Evolutionary conservation across 2,113 vertebrate genomes (phyloP).

Genomic region (Manacus vitellinus): DNA sequence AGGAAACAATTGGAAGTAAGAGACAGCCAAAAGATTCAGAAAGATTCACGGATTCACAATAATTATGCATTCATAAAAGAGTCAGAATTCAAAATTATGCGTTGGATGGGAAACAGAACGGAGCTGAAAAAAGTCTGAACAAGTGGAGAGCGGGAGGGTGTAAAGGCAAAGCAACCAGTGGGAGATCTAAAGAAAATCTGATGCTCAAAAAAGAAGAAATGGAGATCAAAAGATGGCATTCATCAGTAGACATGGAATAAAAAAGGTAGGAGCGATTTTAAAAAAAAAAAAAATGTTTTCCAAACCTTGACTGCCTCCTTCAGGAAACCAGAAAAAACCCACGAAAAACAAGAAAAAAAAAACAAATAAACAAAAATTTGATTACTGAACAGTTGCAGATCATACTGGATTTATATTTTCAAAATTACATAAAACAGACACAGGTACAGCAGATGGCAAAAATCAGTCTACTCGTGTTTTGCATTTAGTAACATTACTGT

Average conservation of each 20-base stretch:
- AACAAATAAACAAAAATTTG: conserved; percentile 49
- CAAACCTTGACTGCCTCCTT: conserved; percentile 97
- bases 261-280: conserved; percentile 33
- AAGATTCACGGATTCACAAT: not conserved
- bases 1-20: not conserved
- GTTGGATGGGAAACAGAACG: conserved; percentile 26
- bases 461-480: not conserved
- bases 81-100: conserved; percentile 32
- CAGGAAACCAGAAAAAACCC: conserved; percentile 74
- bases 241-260: conserved; percentile 48
- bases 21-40: conserved; percentile 40
- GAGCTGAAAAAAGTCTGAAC: conserved; percentile 49
- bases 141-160: conserved; percentile 38
- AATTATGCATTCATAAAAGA: conserved; percentile 10
- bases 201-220: conserved; percentile 37
- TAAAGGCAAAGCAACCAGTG: conserved; percentile 56
- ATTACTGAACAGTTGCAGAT: conserved; percentile 61
- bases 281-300: conserved; percentile 53
- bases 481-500: not conserved
- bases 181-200: conserved; percentile 35
- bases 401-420: not conserved
- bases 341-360: conserved; percentile 50
- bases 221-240: conserved; percentile 57
- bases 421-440: not conserved
- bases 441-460: not conserved